Evolutionary conservation across 2,797 vertebrate species (phyloP).

Genomic region (Choloepus didactylus): DNA sequence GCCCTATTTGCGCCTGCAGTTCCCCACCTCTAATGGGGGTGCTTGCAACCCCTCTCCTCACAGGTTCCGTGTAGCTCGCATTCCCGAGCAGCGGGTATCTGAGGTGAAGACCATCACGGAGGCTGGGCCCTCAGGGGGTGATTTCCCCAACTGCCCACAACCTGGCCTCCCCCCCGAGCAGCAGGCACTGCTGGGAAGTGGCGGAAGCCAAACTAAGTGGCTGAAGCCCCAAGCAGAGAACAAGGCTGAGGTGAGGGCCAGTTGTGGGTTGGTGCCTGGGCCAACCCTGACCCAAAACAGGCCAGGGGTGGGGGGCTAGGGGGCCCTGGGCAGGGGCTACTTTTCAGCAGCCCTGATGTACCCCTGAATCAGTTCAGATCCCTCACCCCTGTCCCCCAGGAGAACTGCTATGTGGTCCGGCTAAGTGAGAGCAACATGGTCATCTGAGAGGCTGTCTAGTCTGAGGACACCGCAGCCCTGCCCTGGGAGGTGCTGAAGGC

Average conservation of each 20-base stretch:
- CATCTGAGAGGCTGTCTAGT: constrained; percentile 80
- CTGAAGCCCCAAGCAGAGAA: constrained; percentile 60
- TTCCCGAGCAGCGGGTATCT: constrained; percentile 92
- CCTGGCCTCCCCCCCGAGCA: constrained; percentile 84
- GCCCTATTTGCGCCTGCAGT: background rate
- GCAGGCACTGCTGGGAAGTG: constrained; percentile 87
- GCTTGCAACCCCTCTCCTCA: background rate
- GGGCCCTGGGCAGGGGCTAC: background rate
- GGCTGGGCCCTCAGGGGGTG: constrained; percentile 77
- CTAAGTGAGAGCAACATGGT: constrained; percentile 86
- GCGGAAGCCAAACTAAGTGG: constrained; percentile 79
- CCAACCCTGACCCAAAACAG: background rate
- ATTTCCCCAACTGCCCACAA: constrained; percentile 79
- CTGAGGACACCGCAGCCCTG: background rate
- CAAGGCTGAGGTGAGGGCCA: constrained; percentile 89
- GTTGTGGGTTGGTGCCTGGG: background rate
- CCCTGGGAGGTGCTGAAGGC: background rate
- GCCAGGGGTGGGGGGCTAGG: background rate
- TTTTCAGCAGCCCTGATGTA: background rate
- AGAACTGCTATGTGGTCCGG: constrained; percentile 83
- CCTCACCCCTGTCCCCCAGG: constrained; percentile 67
- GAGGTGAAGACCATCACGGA: constrained; percentile 88
- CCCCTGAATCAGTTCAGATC: background rate
- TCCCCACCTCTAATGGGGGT: background rate
- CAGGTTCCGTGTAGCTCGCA: constrained; percentile 97